These are phyloP conservation scores for Sesamia inferens DNA, from an alignment of 2,888 invertebrate genomes.

Conservation along the genomic window DNA sequence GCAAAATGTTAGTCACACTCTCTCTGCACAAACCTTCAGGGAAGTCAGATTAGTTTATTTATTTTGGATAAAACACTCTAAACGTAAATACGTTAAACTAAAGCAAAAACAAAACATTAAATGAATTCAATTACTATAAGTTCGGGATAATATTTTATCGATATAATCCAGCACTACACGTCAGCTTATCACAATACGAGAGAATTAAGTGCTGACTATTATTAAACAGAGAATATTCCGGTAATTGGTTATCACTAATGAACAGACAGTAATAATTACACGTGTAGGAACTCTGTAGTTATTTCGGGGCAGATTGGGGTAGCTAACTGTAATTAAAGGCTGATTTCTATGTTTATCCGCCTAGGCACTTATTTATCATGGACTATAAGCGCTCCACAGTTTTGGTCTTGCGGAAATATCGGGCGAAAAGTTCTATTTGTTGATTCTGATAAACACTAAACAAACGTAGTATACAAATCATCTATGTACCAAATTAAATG, in stretches of 20 bases:
- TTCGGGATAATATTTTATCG: constrained; percentile 40
- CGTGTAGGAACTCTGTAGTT: neutral
- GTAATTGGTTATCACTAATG: constrained; percentile 47
- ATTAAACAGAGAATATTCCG: constrained; percentile 14
- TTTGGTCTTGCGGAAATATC: too few species aligned
- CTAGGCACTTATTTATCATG: neutral
- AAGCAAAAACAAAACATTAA: neutral
- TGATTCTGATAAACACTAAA: too few species aligned
- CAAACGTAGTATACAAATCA: too few species aligned
- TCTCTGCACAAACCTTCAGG: too few species aligned
- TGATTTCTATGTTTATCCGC: neutral
- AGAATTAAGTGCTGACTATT: constrained; percentile 38
- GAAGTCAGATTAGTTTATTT: too few species aligned
- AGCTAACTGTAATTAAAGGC: neutral
- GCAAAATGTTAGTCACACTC: neutral
- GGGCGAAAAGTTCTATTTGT: too few species aligned
- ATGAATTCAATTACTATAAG: constrained; percentile 10
- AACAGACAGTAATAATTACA: constrained; percentile 11
- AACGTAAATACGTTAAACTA: neutral
- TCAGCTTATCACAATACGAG: constrained; percentile 25
- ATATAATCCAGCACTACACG: constrained; percentile 32
- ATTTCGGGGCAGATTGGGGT: neutral
- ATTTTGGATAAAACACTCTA: neutral
- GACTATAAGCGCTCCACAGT: too few species aligned
- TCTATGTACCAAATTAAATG: too few species aligned